Conservation (phyloP, 35 echinoderm and acorn worm species). For the Stichopus chloronotus region DNA sequence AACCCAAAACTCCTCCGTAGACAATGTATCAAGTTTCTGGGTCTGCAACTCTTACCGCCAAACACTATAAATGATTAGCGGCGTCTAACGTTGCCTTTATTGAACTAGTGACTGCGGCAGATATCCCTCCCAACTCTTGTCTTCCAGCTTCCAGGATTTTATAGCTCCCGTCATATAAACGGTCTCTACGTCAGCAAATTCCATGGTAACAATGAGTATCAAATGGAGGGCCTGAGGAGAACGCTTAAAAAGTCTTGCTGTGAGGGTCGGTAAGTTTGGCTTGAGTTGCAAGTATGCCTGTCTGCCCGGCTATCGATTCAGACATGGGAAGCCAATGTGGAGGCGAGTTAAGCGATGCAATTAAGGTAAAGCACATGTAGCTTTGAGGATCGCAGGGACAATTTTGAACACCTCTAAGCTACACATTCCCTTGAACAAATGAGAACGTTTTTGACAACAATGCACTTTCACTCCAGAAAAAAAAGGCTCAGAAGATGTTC, state of each 20-base stretch:
- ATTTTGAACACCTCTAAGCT: background rate
- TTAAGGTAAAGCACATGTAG: background rate
- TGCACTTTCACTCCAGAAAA: too few relatives aligned
- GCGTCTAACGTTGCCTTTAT: background rate
- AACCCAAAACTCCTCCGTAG: background rate
- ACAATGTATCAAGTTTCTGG: background rate
- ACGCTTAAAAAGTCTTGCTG: constrained; percentile 13
- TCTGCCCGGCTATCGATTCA: background rate
- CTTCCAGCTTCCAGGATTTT: background rate
- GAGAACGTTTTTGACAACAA: too few relatives aligned
- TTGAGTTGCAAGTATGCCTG: background rate
- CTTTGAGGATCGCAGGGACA: background rate
- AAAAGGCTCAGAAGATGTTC: too few relatives aligned
- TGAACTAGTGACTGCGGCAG: too few relatives aligned
- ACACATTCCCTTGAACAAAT: too few relatives aligned
- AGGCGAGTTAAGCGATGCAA: background rate
- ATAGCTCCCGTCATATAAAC: background rate
- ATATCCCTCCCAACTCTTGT: background rate
- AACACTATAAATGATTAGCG: background rate
- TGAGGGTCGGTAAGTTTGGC: background rate
- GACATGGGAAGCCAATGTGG: background rate
- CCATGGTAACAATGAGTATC: constrained; percentile 26
- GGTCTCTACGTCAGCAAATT: background rate
- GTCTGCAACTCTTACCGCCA: background rate
- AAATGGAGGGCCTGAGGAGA: constrained; percentile 13